Base-by-base conservation (phyloP, 2,113 vertebrate genomes). In the Bubo bubo region DNA sequence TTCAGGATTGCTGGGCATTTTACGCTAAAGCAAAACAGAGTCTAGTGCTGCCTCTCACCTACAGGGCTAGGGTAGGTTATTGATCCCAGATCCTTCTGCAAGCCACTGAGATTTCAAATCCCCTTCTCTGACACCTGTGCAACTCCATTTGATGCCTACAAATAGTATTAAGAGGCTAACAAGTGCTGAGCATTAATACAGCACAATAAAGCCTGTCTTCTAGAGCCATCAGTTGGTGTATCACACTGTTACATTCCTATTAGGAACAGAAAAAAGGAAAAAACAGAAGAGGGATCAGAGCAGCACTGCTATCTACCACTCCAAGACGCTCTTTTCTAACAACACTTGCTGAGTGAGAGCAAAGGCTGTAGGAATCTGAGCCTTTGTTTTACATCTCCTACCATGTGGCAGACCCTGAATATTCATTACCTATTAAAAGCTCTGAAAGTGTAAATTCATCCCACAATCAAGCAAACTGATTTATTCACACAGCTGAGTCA, bases 361-460 rank as follows among this genome's bases (percentile, higher is more conserved):
- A 79, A 71, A 55, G 76, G 73, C 88, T 88, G 37, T 3, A 72
- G 30, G 53, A 91, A 84, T 20, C 16, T 45, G 88, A 95, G 62
- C 53, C 58, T 50, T 77, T 3, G 0, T 81, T 93, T 96, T 72
- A 81, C 41, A 76, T 73, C 80, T 84, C 86, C 66, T 55, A 86
- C 80, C 76, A 77, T 82, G 91, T 86, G 94, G 79, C 17, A 95
- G 96, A 96, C 75, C 72, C 59, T 94, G 93, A 95, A 97, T 97
- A 97, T 97, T 97, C 93, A 97, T 96, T 71, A 73, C 45, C 59
- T 88, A 84, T 91, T 96, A 96, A 92, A 90, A 96, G 88, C 72
- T 92, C 92, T 94, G 66, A n/a, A 92, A 96, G 93, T 84, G 86
- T 95, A 93, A 96, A 95, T 90, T 90, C 91, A 86, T 81, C 80